Base-by-base conservation (phyloP, 2,797 vertebrate genomes). In the Astyanax mexicanus region DNA sequence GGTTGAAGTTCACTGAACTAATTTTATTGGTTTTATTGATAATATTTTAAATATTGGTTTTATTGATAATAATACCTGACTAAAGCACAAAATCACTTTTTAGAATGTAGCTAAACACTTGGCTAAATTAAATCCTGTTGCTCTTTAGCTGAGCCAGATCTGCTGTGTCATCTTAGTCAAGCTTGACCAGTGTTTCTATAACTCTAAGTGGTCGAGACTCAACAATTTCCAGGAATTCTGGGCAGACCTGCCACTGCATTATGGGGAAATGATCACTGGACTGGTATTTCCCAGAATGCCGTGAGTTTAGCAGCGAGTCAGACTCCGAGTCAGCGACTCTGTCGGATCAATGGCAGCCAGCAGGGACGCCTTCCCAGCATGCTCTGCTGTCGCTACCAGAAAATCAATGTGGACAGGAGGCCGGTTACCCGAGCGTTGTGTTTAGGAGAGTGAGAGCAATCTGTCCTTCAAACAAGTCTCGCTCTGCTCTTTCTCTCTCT, bases 371-470 rank as follows among this genome's bases (percentile, higher is more conserved):
- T 73, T 73, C 42, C 64, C 49, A 73, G 74, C 79, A 71, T 73
- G 66, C 65, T 40, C 42, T 87, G 86, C 88, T 87, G 90, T 91
- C 90, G 90, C 87, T 87, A 89, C 89, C 88, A 92, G 92, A 88
- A 92, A 91, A 93, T 92, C 91, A 91, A 93, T 92, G 90, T 87
- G 86, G 91, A 90, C 88, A 87, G 86, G 90, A 93, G 89, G 87
- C 89, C 88, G 86, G 89, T 88, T 84, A 89, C 86, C 89, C 88
- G 84, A 84, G 84, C 88, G 88, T 47, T 90, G 70, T 90, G 90
- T 91, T 93, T 91, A 91, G 47, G 19, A 51, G 89, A 92, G 89
- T 83, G 86, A 86, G 88, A 90, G 90, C 89, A 90, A 74, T 75
- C 74, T 75, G 60, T 57, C 61, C 60, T 51, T 78, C 68, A 52